Evolutionary conservation across 2,797 vertebrate genomes (phyloP), one percentile per base, ranked within the genome.

Genomic region (Leuciscus waleckii): DNA sequence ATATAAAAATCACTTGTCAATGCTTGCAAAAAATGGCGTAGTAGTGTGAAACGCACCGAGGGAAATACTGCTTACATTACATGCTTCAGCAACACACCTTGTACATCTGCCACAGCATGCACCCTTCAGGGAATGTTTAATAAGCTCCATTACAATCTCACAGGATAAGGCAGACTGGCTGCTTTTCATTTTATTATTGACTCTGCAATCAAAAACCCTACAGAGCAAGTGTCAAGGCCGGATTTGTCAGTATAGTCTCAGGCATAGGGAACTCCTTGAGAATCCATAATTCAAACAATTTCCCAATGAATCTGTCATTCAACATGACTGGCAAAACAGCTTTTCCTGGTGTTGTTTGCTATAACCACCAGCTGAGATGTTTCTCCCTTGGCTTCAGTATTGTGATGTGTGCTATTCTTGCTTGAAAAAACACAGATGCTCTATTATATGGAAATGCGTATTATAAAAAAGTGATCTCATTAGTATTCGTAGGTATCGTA

Each of bases 241-340:
- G 74, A 74, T 82, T 82, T 82, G 70, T 82, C 58, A 82, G 16
- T 21, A 29, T 29, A 56, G 79, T 58, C 49, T 71, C 35, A 41
- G n/a, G 56, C 19, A 35, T 82, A 13, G 63, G 26, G 39, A n/a
- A 82, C 37, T 74, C 54, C 14, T 82, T 82, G 26, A 74, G 56
- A 82, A 61, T 82, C 81, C 81, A 74, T 74, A 82, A 74, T 65
- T 82, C 39, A 74, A 46, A 43, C 49, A 74, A 65, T 82, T 82
- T 39, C 70, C 70, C 8, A 65, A 82, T 7, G 70, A 74, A 82
- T 63, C 19, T 46, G 39, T 43, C 19, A 5, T 82, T 82, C 54
- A 74, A 49, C 11, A 16, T 82, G 69, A 82, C 39, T 74, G 70
- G 39, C 69, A 74, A 71, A 74, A 32, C 54, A 37, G 80, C 54